These are phyloP conservation scores for Drosophila bipectinata DNA, from an alignment of 1,140 invertebrate genomes.

Conservation along the genomic window DNA sequence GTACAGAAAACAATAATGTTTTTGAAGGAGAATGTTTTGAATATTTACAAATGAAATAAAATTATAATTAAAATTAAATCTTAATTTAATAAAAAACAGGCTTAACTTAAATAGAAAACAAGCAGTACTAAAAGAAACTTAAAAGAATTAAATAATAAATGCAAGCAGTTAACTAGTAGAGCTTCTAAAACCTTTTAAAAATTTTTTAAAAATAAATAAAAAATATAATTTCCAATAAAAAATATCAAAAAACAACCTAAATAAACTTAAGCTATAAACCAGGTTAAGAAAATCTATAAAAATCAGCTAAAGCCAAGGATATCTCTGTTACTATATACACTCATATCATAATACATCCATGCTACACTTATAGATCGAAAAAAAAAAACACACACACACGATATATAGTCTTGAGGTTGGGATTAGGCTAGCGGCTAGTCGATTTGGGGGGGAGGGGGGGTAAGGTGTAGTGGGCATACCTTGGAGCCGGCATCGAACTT, in stretches of 20 bases:
- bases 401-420: constrained; percentile 17
- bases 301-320: constrained; percentile 14
- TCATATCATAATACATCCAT: constrained; percentile 44
- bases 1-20: constrained; percentile 53
- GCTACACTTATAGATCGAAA: constrained; percentile 62
- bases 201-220: no score
- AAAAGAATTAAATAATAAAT: neutral
- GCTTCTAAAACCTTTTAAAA: neutral
- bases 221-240: neutral
- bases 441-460: constrained; percentile 8
- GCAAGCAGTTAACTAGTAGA: neutral
- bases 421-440: constrained; percentile 32
- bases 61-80: no score
- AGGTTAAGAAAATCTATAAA: constrained; percentile 7
- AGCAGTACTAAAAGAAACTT: constrained; percentile 36
- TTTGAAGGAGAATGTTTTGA: constrained; percentile 19
- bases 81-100: constrained; percentile 10
- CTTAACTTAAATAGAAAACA: constrained; percentile 35
- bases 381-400: neutral
- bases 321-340: constrained; percentile 19
- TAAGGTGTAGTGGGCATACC: constrained; percentile 85
- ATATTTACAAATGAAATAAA: constrained; percentile 14
- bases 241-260: neutral
- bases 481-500: constrained; percentile 94
- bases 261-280: constrained; percentile 8